Percentiles rank a stretch among this genome's conserved stretches.
Conservation (phyloP, 1,140 invertebrate genomes). For the Zaprionus vittiger region DNA sequence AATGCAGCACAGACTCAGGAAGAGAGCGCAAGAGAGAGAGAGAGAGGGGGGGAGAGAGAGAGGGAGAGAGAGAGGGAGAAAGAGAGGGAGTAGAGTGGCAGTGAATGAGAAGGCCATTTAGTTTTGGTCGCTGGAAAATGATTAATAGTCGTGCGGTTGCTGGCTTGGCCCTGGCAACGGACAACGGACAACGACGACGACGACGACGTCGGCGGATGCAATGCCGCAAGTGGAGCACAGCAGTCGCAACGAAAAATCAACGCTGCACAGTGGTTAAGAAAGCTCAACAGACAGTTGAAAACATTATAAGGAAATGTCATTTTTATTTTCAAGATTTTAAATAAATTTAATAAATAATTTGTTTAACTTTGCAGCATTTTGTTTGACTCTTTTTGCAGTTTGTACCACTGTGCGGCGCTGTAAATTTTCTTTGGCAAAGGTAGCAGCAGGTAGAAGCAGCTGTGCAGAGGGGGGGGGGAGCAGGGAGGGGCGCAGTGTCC, state of each 20-base stretch:
- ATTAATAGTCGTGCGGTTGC: conserved; percentile 76
- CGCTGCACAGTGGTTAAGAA: not conserved
- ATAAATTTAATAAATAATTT: no score
- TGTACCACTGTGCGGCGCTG: conserved; percentile 42
- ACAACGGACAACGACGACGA: conserved; percentile 19
- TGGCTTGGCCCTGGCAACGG: conserved; percentile 48
- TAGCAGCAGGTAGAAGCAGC: conserved; percentile 25
- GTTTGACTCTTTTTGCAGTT: not conserved
- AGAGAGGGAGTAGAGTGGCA: conserved; percentile 16
- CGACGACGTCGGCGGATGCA: conserved; percentile 53
- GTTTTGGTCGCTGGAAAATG: conserved; percentile 78
- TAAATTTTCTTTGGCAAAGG: conserved; percentile 67
- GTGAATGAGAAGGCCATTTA: conserved; percentile 57
- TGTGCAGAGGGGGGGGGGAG: not conserved
- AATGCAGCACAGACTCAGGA: conserved; percentile 15
- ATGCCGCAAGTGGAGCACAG: conserved; percentile 62
- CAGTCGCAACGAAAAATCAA: conserved; percentile 55
- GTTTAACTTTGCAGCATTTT: not conserved
- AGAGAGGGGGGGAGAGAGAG: not conserved
- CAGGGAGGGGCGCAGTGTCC: conserved; percentile 14
- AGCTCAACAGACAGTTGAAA: not conserved
- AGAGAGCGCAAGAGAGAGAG: conserved; percentile 2
- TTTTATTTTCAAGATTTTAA: no score
- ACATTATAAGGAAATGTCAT: not conserved
- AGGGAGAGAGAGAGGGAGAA: not conserved